phyloP scores from a whole-genome alignment of 2,113 vertebrate species.

The Hylia prasina region DNA sequence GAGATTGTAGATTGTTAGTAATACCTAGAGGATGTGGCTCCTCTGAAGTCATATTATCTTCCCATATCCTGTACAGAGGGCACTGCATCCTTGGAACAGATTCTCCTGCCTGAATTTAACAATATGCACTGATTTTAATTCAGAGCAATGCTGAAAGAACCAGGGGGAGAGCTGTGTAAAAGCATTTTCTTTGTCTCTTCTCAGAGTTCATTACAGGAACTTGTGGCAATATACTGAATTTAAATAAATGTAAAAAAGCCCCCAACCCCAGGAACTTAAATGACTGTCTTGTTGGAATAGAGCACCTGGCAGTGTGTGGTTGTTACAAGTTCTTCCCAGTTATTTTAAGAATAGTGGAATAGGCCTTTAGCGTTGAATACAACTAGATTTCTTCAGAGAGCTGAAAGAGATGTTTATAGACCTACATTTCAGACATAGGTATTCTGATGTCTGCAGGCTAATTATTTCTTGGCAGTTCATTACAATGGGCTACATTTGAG shows the following conservation, averaged over 20 bases:
- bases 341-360: background rate
- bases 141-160: background rate
- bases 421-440: background rate
- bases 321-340: background rate
- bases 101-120: background rate
- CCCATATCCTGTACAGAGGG: background rate
- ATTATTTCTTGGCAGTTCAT: background rate
- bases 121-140: background rate
- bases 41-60: background rate
- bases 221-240: background rate
- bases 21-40: background rate
- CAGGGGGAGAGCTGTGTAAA: background rate
- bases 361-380: background rate
- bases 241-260: background rate
- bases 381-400: background rate
- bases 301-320: background rate
- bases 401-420: background rate
- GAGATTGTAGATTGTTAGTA: background rate
- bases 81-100: background rate
- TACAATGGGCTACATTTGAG: background rate
- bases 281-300: background rate
- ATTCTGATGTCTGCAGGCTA: background rate
- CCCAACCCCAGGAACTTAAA: background rate
- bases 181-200: background rate
- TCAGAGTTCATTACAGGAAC: background rate